A percentile compares a stretch with the other conserved stretches of the same genome.
Evolutionary conservation across 2,113 vertebrate genomes (phyloP).

Genomic region (Indri indri): DNA sequence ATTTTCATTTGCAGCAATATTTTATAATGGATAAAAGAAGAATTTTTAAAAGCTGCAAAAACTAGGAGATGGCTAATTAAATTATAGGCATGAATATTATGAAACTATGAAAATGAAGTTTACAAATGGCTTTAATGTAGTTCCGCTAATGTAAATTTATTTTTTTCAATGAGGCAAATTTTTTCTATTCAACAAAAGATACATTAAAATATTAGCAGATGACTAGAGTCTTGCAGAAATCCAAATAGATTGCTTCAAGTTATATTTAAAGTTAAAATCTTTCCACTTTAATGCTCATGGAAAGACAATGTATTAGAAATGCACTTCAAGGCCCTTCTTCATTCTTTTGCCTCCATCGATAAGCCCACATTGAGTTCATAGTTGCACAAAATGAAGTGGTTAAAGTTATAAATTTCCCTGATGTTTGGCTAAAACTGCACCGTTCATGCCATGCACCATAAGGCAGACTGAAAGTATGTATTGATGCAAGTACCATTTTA

Average conservation of each 20-base stretch:
- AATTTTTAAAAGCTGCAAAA: neutral
- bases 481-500: neutral
- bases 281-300: neutral
- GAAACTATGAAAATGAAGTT: neutral
- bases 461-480: neutral
- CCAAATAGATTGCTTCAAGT: neutral
- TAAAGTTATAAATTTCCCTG: neutral
- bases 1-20: neutral
- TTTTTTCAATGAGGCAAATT: neutral
- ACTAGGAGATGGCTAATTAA: neutral
- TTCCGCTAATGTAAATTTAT: neutral
- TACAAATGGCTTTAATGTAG: neutral
- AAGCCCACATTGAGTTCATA: neutral
- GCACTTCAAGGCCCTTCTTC: neutral
- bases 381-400: neutral
- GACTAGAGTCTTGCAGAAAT: neutral
- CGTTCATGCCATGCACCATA: accelerated
- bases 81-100: neutral
- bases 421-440: neutral
- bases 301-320: neutral
- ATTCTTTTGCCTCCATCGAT: too few species aligned
- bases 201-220: conserved; percentile 8
- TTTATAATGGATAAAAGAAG: neutral
- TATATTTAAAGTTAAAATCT: neutral
- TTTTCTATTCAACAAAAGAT: neutral